A percentile compares a stretch with the other conserved stretches of the same genome.
Conservation (phyloP, 2,113 vertebrate species). For the Nasalis larvatus region DNA sequence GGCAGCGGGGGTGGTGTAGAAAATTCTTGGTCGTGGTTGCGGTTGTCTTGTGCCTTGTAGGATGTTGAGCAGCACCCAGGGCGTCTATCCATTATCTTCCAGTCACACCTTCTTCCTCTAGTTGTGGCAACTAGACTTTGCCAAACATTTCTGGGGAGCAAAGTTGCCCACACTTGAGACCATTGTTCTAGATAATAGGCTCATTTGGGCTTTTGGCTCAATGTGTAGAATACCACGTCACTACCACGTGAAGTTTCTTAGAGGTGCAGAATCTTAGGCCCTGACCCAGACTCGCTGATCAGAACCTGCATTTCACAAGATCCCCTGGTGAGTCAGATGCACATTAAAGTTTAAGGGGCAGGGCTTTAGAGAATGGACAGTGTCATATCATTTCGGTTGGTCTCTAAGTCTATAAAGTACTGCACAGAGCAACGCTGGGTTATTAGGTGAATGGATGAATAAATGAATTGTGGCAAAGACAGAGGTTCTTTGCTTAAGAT, state of each 20-base stretch:
- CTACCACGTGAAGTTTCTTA: neutral
- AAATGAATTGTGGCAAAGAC: neutral
- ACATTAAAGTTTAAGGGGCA: neutral
- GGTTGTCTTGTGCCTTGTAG: too few relatives aligned
- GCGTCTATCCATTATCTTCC: too few relatives aligned
- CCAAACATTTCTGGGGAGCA: neutral
- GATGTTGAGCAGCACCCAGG: neutral
- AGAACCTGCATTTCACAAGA: neutral
- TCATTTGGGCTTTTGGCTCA: neutral
- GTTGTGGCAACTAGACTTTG: neutral
- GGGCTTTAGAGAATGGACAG: neutral
- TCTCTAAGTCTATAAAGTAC: neutral
- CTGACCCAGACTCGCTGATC: neutral
- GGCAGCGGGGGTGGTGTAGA: neutral
- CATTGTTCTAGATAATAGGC: neutral
- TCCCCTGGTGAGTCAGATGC: neutral
- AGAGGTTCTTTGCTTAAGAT: neutral
- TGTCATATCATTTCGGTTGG: too few relatives aligned
- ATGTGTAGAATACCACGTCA: too few relatives aligned
- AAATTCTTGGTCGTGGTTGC: neutral
- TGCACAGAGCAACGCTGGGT: too few relatives aligned
- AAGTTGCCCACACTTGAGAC: neutral
- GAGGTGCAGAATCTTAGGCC: neutral
- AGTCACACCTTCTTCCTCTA: neutral
- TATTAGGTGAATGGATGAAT: neutral